Evolutionary conservation across 2,797 vertebrate genomes (phyloP).

Genomic region (Anomalospiza imberbis): DNA sequence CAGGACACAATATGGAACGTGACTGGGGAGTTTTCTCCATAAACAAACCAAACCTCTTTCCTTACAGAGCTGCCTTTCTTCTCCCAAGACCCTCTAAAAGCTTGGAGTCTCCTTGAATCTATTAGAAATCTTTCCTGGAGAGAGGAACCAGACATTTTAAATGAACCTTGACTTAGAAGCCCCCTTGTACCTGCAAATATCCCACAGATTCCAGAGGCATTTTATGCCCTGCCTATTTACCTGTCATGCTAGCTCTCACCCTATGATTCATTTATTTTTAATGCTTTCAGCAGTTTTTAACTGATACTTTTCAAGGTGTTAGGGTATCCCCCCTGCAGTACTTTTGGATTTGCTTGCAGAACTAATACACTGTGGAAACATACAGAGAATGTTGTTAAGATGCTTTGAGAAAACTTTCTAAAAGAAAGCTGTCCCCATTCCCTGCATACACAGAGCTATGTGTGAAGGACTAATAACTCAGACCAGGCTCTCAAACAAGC

Average conservation of each 20-base stretch:
- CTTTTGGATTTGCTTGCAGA: slow-evolving; percentile 60
- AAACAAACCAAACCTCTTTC: slow-evolving; percentile 71
- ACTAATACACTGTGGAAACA: slow-evolving; percentile 39
- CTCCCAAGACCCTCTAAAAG: slow-evolving; percentile 65
- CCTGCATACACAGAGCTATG: not conserved
- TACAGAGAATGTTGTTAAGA: slow-evolving; percentile 42
- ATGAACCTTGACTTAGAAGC: slow-evolving; percentile 75
- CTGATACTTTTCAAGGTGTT: slow-evolving; percentile 67
- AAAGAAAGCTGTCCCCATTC: not conserved
- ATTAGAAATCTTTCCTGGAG: slow-evolving; percentile 75
- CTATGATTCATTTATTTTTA: slow-evolving; percentile 77
- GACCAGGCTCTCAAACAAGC: not conserved
- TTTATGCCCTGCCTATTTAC: slow-evolving; percentile 72
- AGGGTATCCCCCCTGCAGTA: slow-evolving; percentile 49
- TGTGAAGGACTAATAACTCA: not conserved
- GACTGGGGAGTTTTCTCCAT: slow-evolving; percentile 71
- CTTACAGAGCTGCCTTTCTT: slow-evolving; percentile 79
- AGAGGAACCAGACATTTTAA: slow-evolving; percentile 80
- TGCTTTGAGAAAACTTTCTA: slow-evolving; percentile 12
- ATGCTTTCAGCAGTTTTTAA: slow-evolving; percentile 73
- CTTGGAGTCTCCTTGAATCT: slow-evolving; percentile 75
- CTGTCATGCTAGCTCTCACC: slow-evolving; percentile 70
- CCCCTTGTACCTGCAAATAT: slow-evolving; percentile 75
- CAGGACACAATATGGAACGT: slow-evolving; percentile 68
- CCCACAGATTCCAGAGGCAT: slow-evolving; percentile 71